phyloP scores from a whole-genome alignment of 2,113 vertebrate species.

The Oryzias curvinotus region DNA sequence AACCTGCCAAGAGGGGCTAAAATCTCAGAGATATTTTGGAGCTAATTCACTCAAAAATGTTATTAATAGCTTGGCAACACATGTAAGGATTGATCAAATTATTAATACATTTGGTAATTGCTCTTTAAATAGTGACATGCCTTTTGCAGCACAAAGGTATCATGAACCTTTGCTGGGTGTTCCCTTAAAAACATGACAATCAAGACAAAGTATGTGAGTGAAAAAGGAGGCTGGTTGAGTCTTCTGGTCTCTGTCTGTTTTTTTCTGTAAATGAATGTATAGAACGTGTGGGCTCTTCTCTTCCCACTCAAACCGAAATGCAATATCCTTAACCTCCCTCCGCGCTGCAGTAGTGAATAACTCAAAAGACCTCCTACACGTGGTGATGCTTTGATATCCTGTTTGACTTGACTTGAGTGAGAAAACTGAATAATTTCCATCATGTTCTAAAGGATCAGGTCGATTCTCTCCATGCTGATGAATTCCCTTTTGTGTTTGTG shows the following conservation, averaged over 20 bases:
- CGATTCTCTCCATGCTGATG: conserved; percentile 2
- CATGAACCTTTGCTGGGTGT: too few relatives aligned
- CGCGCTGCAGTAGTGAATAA: conserved; percentile 35
- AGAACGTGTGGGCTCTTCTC: conserved; percentile 35
- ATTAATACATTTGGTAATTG: conserved; percentile 29
- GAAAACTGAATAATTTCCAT: conserved; percentile 5
- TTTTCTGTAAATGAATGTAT: conserved; percentile 24
- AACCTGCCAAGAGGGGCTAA: conserved; percentile 5
- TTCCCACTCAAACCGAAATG: conserved; percentile 34
- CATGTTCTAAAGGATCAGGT: conserved; percentile 10
- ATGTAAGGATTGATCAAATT: conserved; percentile 35
- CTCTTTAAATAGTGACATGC: conserved; percentile 19
- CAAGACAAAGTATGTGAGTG: background rate
- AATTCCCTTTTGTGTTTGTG: conserved; percentile 8
- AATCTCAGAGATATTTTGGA: conserved; percentile 36
- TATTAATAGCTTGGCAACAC: conserved; percentile 31
- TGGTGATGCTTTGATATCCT: conserved; percentile 12
- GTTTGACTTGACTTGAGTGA: conserved; percentile 8
- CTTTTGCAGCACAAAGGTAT: background rate
- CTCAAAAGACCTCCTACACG: conserved; percentile 34
- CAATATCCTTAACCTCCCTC: conserved; percentile 43
- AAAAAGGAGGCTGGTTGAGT: conserved; percentile 8
- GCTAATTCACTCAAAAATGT: conserved; percentile 9
- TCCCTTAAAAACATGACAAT: background rate
- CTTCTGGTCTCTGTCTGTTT: background rate